These are phyloP conservation scores for Tympanoctomys barrerae DNA, from an alignment of 2,797 vertebrate species.

Conservation along the genomic window DNA sequence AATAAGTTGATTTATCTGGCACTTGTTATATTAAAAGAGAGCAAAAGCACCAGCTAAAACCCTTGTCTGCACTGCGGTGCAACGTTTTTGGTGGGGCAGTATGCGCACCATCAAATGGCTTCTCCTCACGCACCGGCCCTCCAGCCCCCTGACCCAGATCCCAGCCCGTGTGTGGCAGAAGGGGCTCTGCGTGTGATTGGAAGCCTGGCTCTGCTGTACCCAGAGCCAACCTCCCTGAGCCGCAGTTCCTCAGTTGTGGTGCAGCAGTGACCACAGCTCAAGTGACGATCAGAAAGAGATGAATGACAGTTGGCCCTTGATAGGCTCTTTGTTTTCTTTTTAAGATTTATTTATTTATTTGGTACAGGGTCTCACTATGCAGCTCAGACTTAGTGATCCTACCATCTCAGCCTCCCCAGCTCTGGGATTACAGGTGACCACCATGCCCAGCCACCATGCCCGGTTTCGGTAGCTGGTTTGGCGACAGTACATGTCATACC, in stretches of 20 bases:
- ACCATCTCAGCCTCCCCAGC: too few relatives aligned
- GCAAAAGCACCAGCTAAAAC: not conserved
- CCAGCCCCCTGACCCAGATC: not conserved
- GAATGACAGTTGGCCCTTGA: rapidly evolving
- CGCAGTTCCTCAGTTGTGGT: not conserved
- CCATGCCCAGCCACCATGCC: too few relatives aligned
- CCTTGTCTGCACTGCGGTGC: not conserved
- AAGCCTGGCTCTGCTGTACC: not conserved
- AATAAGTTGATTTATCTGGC: not conserved
- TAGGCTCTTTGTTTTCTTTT: too few relatives aligned
- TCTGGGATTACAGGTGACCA: too few relatives aligned
- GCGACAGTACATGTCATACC: too few relatives aligned
- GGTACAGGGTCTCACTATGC: too few relatives aligned
- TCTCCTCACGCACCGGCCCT: not conserved
- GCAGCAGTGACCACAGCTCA: not conserved
- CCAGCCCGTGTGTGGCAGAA: rapidly evolving
- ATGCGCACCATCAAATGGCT: rapidly evolving
- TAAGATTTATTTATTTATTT: too few relatives aligned
- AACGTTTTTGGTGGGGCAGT: not conserved
- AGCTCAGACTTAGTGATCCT: too few relatives aligned
- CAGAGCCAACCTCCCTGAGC: not conserved
- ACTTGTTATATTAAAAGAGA: not conserved
- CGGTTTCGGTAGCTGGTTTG: too few relatives aligned
- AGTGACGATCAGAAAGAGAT: not conserved
- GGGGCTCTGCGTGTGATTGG: not conserved